Conservation (phyloP, 2,888 invertebrate genomes). For the Drosophila bunnanda region DNA sequence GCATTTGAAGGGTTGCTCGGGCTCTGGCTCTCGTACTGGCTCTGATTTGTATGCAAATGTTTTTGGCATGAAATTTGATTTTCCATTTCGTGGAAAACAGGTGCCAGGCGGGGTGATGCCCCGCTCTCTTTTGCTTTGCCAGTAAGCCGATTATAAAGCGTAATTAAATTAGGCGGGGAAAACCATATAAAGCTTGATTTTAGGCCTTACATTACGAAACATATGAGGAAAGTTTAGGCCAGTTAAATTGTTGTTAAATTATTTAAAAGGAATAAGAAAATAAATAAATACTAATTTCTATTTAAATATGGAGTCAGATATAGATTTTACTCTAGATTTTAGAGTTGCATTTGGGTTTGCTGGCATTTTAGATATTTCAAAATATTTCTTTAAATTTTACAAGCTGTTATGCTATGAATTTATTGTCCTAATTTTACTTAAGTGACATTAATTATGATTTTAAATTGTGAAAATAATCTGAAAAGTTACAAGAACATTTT, state of each 20-base stretch:
- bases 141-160: slow-evolving; percentile 66
- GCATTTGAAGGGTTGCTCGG: slow-evolving; percentile 74
- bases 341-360: not conserved
- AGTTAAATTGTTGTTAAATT: not conserved
- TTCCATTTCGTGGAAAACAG: slow-evolving; percentile 41
- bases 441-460: no score
- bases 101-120: slow-evolving; percentile 17
- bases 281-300: no score
- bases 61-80: slow-evolving; percentile 62
- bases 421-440: no score
- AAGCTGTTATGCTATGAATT: no score
- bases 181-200: not conserved
- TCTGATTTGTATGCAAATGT: slow-evolving; percentile 75
- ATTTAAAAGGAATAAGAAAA: not conserved
- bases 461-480: no score
- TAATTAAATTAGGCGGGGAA: slow-evolving; percentile 64
- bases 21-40: slow-evolving; percentile 23
- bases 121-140: not conserved
- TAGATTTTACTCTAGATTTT: no score
- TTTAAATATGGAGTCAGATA: no score
- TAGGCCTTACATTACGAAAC: not conserved
- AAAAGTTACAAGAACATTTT: no score
- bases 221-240: not conserved
- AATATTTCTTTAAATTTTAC: not conserved
- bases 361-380: not conserved